Percentiles rank a stretch among this genome's conserved stretches.
Evolutionary conservation across 2,888 invertebrate genomes (phyloP).

Genomic region (Hemicrepidius hirtus): DNA sequence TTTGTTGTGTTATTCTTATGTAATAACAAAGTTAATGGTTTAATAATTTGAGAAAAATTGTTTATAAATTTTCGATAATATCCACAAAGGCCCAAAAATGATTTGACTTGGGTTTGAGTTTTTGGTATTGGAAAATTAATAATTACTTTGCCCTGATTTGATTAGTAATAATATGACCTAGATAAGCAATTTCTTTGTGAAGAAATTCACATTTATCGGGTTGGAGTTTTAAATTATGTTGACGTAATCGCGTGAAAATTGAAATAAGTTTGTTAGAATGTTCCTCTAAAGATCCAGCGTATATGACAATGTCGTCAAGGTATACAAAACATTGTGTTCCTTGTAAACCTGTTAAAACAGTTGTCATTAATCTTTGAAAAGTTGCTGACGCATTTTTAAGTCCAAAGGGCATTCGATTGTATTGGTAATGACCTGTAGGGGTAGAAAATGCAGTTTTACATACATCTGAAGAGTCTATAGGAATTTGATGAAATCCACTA

Average conservation of each 20-base stretch:
- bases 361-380: conserved; percentile 17
- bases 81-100: no score
- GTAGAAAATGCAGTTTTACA: conserved; percentile 64
- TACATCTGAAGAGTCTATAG: conserved; percentile 55
- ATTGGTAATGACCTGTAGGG: conserved; percentile 63
- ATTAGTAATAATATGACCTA: conserved; percentile 66
- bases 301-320: no score
- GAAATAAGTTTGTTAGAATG: conserved; percentile 61
- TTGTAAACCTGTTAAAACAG: conserved; percentile 2
- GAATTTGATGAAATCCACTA: conserved; percentile 63
- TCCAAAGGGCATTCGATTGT: conserved; percentile 62
- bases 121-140: conserved; percentile 60
- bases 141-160: conserved; percentile 61
- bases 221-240: conserved; percentile 61
- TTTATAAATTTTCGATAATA: no score
- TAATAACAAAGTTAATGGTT: no score
- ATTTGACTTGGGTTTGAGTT: conserved; percentile 26
- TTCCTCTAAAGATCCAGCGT: conserved; percentile 57
- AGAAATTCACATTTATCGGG: no score
- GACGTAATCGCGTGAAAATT: conserved; percentile 60
- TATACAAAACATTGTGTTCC: no score
- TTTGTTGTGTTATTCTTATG: no score
- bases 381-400: no score
- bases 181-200: conserved; percentile 64
- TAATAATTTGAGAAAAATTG: no score